These are phyloP conservation scores for Platichthys flesus DNA, from an alignment of 2,113 vertebrate species.

Conservation along the genomic window DNA sequence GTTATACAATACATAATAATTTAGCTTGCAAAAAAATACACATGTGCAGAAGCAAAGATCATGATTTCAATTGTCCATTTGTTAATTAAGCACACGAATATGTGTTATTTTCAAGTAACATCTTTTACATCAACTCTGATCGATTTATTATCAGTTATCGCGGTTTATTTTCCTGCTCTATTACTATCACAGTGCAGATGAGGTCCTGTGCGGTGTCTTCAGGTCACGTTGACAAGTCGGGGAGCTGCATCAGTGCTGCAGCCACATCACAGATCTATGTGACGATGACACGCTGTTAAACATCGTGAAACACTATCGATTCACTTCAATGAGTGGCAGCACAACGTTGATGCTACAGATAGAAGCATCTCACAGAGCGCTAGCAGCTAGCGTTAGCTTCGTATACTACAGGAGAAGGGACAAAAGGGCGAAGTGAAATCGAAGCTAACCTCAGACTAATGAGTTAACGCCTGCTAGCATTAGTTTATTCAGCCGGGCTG, in stretches of 20 bases:
- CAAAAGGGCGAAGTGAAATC: background rate
- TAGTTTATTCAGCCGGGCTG: conserved; percentile 44
- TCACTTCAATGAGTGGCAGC: too few species aligned
- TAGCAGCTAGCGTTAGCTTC: background rate
- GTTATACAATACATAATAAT: background rate
- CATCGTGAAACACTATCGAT: background rate
- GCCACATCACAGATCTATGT: background rate
- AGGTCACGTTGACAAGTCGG: background rate
- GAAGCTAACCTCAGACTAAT: background rate
- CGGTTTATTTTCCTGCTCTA: background rate
- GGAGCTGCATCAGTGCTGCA: background rate
- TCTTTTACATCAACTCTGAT: background rate
- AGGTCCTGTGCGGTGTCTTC: background rate
- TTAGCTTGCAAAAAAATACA: too few species aligned
- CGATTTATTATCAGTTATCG: background rate
- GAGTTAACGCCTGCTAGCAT: conserved; percentile 37
- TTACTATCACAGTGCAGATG: background rate
- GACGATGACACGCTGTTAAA: background rate
- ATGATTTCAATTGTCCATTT: too few species aligned
- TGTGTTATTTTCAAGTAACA: too few species aligned
- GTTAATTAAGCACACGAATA: too few species aligned
- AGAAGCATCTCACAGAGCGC: background rate
- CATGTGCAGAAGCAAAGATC: too few species aligned
- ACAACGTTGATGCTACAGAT: background rate
- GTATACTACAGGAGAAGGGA: background rate